These are phyloP conservation scores for Xylocopa sonorina DNA, from an alignment of 1,140 invertebrate genomes.

Conservation along the genomic window DNA sequence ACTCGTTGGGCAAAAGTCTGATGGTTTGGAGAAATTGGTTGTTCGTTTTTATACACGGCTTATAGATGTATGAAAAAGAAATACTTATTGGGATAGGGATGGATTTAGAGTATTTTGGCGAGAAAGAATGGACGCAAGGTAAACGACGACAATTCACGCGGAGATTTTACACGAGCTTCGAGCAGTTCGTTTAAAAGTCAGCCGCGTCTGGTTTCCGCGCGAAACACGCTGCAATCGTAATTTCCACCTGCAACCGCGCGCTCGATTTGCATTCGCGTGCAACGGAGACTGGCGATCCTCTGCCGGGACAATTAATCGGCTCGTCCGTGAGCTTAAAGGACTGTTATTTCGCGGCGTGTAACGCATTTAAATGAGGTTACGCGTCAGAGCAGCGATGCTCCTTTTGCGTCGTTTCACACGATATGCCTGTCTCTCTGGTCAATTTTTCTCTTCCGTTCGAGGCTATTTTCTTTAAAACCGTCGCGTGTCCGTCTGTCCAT, in stretches of 20 bases:
- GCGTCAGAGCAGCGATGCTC: slow-evolving; percentile 39
- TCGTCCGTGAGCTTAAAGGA: slow-evolving; percentile 52
- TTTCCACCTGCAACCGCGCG: slow-evolving; percentile 54
- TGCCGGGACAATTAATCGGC: slow-evolving; percentile 59
- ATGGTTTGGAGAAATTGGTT: too few relatives aligned
- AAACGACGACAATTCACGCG: too few relatives aligned
- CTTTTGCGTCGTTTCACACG: background rate
- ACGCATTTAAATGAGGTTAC: slow-evolving; percentile 62
- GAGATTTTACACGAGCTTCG: slow-evolving; percentile 31
- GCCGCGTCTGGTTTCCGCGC: slow-evolving; percentile 46
- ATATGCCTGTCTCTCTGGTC: slow-evolving; percentile 13
- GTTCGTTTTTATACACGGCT: too few relatives aligned
- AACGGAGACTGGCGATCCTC: slow-evolving; percentile 14
- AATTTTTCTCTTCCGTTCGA: slow-evolving; percentile 10
- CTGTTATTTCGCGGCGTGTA: slow-evolving; percentile 60
- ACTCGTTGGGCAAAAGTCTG: too few relatives aligned
- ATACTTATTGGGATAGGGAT: too few relatives aligned
- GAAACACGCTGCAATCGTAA: slow-evolving; percentile 56
- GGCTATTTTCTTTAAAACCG: background rate
- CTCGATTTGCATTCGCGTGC: slow-evolving; percentile 62
- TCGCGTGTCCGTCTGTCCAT: slow-evolving; percentile 9
- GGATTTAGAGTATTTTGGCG: too few relatives aligned
- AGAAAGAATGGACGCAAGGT: too few relatives aligned
- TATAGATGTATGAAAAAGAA: too few relatives aligned
- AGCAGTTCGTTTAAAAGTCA: slow-evolving; percentile 46